These are phyloP conservation scores for Acanthosepion pharaonis DNA, from an alignment of 2,888 invertebrate genomes.

Conservation along the genomic window DNA sequence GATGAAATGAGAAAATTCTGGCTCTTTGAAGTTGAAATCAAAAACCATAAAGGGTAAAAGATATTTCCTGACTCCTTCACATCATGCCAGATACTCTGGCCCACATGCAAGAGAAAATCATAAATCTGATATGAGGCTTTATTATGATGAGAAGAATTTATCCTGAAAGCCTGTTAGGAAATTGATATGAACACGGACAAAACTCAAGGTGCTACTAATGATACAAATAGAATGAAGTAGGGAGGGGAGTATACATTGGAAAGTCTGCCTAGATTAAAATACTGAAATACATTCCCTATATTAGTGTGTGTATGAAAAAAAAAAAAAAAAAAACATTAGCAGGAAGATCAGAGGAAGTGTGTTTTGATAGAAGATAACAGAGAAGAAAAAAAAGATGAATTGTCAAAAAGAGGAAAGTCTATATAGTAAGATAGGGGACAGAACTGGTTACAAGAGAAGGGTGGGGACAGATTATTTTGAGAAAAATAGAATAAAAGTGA, in stretches of 20 bases:
- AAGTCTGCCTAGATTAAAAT: not conserved
- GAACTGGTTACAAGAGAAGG: not conserved
- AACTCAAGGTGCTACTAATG: not conserved
- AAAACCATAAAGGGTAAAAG: no score
- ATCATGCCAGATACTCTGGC: not conserved
- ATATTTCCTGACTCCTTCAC: not conserved
- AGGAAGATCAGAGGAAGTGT: not conserved
- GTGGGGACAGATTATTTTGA: no score
- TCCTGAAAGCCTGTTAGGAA: not conserved
- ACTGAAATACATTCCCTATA: not conserved
- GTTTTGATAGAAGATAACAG: not conserved
- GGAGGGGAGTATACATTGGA: not conserved
- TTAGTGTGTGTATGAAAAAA: not conserved
- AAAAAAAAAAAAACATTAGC: not conserved
- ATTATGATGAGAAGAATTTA: not conserved
- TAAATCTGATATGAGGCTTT: not conserved
- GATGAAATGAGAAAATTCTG: not conserved
- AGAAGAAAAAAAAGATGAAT: not conserved
- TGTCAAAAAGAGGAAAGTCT: not conserved
- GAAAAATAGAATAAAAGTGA: no score
- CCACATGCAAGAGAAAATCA: not conserved
- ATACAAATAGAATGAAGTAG: not conserved
- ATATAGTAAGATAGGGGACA: not conserved
- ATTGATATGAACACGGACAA: not conserved
- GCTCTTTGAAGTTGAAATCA: no score